phyloP scores from a whole-genome alignment of 2,888 invertebrate species.

The Phlogophora meticulosa region DNA sequence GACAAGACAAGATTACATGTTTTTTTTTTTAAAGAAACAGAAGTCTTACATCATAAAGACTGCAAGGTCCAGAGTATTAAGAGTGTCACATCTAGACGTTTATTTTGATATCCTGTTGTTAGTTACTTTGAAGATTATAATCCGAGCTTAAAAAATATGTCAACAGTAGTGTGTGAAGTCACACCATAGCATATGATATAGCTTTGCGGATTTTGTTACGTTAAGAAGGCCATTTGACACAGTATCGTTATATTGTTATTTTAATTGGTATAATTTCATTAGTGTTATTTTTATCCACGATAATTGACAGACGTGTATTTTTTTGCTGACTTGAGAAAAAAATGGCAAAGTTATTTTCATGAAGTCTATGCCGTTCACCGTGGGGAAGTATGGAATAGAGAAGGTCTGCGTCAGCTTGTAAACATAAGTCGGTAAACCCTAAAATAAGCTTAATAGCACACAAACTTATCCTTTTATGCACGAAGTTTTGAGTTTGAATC shows the following conservation, averaged over 20 bases:
- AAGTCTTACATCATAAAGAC: background rate
- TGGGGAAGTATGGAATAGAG: no score
- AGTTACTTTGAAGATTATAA: background rate
- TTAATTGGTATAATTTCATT: background rate
- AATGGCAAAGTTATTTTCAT: no score
- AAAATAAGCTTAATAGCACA: no score
- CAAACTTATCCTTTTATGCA: no score
- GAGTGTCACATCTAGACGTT: background rate
- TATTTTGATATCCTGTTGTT: background rate
- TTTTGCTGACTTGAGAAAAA: background rate
- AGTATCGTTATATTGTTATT: background rate
- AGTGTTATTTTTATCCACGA: background rate
- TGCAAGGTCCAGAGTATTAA: background rate
- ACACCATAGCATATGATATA: background rate
- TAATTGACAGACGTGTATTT: background rate
- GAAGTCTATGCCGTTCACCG: no score
- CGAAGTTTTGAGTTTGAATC: no score
- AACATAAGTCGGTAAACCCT: no score
- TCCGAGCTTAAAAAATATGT: background rate
- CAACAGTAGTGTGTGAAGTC: conserved; percentile 7
- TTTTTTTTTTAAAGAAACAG: background rate
- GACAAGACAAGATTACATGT: no score
- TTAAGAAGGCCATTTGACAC: conserved; percentile 11
- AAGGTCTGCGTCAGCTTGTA: no score
- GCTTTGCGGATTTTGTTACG: background rate